Evolutionary conservation across 2,888 invertebrate species (phyloP).

Genomic region (Lasioglossum morio): DNA sequence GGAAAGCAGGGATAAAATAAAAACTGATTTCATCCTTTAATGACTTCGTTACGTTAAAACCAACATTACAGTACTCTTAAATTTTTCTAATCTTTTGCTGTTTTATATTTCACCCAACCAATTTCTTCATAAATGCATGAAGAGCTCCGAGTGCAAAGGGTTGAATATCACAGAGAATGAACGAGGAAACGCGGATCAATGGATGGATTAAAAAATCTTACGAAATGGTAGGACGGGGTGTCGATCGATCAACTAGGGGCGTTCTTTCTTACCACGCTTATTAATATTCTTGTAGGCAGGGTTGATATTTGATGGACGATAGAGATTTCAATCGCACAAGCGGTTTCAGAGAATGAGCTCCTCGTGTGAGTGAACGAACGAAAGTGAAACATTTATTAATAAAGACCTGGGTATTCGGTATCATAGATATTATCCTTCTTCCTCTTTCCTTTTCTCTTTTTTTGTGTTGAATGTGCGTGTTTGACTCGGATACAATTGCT

Average conservation of each 20-base stretch:
- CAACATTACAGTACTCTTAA: no score
- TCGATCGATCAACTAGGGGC: constrained; percentile 25
- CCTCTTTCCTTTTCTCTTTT: neutral
- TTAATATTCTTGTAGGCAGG: neutral
- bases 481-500: constrained; percentile 74
- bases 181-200: constrained; percentile 11
- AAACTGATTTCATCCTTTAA: no score
- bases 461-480: constrained; percentile 80
- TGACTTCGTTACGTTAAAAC: no score
- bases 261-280: no score
- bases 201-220: constrained; percentile 17
- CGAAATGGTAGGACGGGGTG: constrained; percentile 25
- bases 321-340: constrained; percentile 29
- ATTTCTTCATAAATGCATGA: no score
- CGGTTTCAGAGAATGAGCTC: constrained; percentile 42
- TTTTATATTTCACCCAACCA: no score
- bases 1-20: no score
- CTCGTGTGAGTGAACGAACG: constrained; percentile 66
- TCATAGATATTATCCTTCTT: constrained; percentile 49
- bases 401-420: constrained; percentile 57
- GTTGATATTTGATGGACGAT: neutral
- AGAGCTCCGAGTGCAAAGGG: no score
- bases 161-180: constrained; percentile 25
- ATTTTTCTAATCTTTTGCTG: no score
- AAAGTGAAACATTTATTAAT: constrained; percentile 66